Evolutionary conservation across 2,113 vertebrate species (phyloP).

Genomic region (Thalassoma bifasciatum): DNA sequence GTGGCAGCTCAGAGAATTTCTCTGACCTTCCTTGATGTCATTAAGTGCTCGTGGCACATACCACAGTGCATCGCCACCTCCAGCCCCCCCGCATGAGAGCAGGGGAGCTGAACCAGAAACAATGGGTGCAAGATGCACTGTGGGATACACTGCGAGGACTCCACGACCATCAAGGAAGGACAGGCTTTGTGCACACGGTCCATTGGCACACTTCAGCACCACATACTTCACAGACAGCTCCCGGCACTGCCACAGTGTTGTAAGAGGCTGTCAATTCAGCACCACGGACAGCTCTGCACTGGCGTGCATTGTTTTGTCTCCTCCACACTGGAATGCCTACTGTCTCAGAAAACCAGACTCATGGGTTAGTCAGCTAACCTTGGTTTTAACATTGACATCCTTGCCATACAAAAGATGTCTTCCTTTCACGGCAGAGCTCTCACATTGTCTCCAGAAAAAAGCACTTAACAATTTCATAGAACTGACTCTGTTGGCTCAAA

Average conservation of each 20-base stretch:
- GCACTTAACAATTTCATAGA: neutral
- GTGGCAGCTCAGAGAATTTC: constrained; percentile 29
- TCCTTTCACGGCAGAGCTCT: neutral
- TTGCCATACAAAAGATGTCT: neutral
- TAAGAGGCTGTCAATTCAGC: constrained; percentile 29
- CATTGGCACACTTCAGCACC: constrained; percentile 34
- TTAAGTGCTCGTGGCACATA: constrained; percentile 40
- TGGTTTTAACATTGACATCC: constrained; percentile 8
- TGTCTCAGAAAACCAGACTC: constrained; percentile 3
- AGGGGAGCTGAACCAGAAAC: constrained; percentile 55
- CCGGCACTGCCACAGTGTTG: neutral
- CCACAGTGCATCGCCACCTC: constrained; percentile 27
- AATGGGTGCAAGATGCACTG: constrained; percentile 47
- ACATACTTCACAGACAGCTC: constrained; percentile 35
- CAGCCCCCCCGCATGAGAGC: constrained; percentile 33
- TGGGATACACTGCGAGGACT: constrained; percentile 42
- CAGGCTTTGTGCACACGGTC: constrained; percentile 48
- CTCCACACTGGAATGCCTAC: neutral
- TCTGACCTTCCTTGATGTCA: constrained; percentile 45
- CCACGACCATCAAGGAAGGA: constrained; percentile 51
- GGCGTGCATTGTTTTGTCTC: neutral
- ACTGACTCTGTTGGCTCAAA: constrained; percentile 9
- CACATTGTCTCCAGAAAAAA: neutral
- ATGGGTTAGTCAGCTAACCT: constrained; percentile 13
- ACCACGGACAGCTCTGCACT: constrained; percentile 38